phyloP scores from a whole-genome alignment of 2,888 invertebrate species.

The Watsonalla cultraria region DNA sequence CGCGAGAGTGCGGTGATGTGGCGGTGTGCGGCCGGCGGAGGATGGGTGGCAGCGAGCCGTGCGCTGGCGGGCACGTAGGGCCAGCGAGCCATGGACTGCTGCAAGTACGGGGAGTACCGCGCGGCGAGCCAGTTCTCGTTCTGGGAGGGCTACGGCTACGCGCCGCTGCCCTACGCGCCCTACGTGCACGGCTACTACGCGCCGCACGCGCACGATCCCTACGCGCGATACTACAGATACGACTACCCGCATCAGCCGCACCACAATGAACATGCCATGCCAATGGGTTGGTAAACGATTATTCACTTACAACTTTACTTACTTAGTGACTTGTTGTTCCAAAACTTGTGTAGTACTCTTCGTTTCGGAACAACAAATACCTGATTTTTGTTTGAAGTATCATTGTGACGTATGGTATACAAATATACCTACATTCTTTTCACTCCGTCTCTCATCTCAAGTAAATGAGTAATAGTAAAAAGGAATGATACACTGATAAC shows the following conservation, averaged over 20 bases:
- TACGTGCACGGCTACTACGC: constrained; percentile 53
- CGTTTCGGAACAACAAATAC: no score
- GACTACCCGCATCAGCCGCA: constrained; percentile 67
- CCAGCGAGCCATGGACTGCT: constrained; percentile 66
- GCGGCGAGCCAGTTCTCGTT: constrained; percentile 49
- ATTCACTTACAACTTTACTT: neutral
- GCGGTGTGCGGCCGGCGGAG: constrained; percentile 30
- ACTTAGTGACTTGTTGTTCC: neutral
- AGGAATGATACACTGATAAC: no score
- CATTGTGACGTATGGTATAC: no score
- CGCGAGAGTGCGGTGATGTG: constrained; percentile 43
- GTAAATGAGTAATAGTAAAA: no score
- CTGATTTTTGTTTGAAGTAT: no score
- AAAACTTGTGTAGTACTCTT: no score
- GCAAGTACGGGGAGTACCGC: constrained; percentile 74
- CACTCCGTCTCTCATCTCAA: no score
- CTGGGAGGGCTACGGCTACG: constrained; percentile 57
- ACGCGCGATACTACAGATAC: constrained; percentile 69
- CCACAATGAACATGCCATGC: constrained; percentile 64
- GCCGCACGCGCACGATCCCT: constrained; percentile 66
- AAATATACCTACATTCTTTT: no score
- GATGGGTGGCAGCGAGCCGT: constrained; percentile 38
- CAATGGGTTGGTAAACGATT: constrained; percentile 58
- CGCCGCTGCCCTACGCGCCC: constrained; percentile 45
- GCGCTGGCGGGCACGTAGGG: constrained; percentile 57